Base-by-base conservation (phyloP, 2,888 invertebrate genomes). In the Heteromurus nitidus region DNA sequence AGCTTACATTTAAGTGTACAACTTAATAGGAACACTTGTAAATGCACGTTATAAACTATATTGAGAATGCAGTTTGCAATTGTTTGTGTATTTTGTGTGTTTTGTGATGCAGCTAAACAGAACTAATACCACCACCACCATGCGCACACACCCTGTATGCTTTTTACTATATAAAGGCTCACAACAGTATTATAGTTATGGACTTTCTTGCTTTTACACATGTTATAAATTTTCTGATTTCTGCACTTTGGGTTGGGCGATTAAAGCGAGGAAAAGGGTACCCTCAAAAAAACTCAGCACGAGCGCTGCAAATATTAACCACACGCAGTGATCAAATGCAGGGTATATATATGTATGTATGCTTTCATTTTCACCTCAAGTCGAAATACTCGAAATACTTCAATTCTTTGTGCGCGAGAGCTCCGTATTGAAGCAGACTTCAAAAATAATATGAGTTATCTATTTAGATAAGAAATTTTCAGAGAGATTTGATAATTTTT, bases 361-460 rank as follows among this genome's bases (percentile, higher is more conserved):
- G 64, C 73, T 73, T 73, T 73, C 73, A 64, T 73, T 73, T 73
- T 73, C 73, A 73, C 60, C 64, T 50, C 47, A 16, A 13, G 3
- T 47, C 47, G 5, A 36, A 36, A 36, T 36, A 36, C 36, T 9
- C 36, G 13, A 13, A 13, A 47, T 47, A 5, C n/a, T n/a, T 47
- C 47, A 36, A 36, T 13, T 36, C 5, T 36, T 5, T n/a, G n/a
- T n/a, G n/a, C n/a, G n/a, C n/a, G n/a, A n/a, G n/a, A n/a, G 13
- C 36, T 36, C 5, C 3, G 47, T 47, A 47, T 47, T n/a, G n/a
- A n/a, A 47, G 47, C n/a, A 47, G 3, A 47, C 55, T 30, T 60
- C 24, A 60, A 60, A 28, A 18, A 47, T 3, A 5, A 36, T 47
- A 11, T 47, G 47, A 5, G 16, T 60, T 60, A 60, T 60, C 60